Evolutionary conservation across 1,140 invertebrate species (phyloP).

Genomic region (Spodoptera litura): DNA sequence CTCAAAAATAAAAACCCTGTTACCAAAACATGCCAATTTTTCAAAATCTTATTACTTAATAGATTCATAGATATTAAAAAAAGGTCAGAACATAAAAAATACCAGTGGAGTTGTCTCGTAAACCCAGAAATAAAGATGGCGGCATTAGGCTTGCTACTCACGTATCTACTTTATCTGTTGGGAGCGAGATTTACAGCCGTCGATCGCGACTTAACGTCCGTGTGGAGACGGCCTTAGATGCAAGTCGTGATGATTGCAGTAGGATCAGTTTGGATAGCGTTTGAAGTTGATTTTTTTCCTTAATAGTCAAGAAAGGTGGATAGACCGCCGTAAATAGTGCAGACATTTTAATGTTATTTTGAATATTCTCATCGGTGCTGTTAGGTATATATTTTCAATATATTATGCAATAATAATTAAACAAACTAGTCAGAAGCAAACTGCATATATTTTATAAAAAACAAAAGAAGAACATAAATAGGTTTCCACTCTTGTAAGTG

Average conservation of each 20-base stretch:
- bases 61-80: slow-evolving; percentile 34
- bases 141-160: neutral
- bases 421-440: too few relatives aligned
- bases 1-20: neutral
- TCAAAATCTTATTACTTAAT: slow-evolving; percentile 20
- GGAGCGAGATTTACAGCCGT: slow-evolving; percentile 42
- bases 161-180: slow-evolving; percentile 38
- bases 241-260: neutral
- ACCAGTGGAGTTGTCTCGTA: slow-evolving; percentile 10
- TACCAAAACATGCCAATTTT: neutral
- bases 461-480: too few relatives aligned
- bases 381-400: too few relatives aligned
- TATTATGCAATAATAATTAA: too few relatives aligned
- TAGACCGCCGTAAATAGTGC: too few relatives aligned
- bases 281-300: neutral
- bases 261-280: neutral
- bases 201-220: slow-evolving; percentile 39
- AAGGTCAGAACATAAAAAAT: slow-evolving; percentile 28
- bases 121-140: slow-evolving; percentile 8
- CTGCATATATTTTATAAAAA: too few relatives aligned
- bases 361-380: too few relatives aligned
- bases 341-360: too few relatives aligned
- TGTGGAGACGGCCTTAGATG: slow-evolving; percentile 33
- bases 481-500: too few relatives aligned
- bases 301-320: too few relatives aligned